Conservation (phyloP, 2,113 vertebrate genomes). For the Mellivora capensis region DNA sequence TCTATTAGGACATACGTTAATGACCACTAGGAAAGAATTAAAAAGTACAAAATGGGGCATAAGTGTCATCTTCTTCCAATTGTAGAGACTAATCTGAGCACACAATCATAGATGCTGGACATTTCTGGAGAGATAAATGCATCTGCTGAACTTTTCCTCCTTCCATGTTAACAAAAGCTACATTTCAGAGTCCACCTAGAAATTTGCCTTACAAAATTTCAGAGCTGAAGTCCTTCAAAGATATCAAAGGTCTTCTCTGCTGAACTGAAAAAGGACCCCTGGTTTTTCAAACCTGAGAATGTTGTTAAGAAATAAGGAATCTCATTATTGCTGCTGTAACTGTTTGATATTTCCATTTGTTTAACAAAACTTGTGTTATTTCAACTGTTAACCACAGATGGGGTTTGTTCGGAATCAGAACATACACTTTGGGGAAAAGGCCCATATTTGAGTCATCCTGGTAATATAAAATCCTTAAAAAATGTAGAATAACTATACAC, state of each 20-base stretch:
- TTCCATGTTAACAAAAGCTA: not conserved
- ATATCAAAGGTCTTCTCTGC: not conserved
- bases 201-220: rapidly evolving
- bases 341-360: not conserved
- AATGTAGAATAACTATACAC: not conserved
- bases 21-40: not conserved
- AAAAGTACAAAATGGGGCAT: not conserved
- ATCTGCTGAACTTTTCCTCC: not conserved
- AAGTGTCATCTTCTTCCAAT: not conserved
- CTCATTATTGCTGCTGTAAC: not conserved
- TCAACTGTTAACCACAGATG: not conserved
- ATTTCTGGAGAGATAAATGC: not conserved
- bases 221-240: not conserved
- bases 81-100: not conserved
- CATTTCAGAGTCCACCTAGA: not conserved
- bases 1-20: not conserved
- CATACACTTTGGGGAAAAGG: not conserved
- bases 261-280: not conserved
- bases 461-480: not conserved
- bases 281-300: not conserved
- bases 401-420: not conserved
- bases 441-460: not conserved
- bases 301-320: not conserved
- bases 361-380: not conserved
- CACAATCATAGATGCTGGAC: not conserved